Evolutionary conservation across 2,797 vertebrate species (phyloP).

Genomic region (Pipistrellus pipistrellus): DNA sequence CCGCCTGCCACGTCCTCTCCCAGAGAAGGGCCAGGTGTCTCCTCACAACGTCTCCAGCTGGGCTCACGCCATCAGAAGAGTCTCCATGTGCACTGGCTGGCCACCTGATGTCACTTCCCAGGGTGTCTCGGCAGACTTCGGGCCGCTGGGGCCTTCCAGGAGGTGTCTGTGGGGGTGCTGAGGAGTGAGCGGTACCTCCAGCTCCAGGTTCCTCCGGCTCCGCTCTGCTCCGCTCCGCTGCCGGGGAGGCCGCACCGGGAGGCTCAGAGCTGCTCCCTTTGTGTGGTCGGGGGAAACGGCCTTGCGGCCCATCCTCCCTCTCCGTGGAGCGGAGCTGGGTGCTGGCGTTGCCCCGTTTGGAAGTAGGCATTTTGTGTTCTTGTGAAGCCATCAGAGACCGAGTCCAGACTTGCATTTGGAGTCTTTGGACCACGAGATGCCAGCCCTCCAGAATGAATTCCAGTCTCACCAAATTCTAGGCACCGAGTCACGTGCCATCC

Average conservation of each 20-base stretch:
- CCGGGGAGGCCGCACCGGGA: background rate
- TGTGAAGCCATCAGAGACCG: background rate
- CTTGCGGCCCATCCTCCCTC: background rate
- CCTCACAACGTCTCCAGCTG: background rate
- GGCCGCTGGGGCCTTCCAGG: background rate
- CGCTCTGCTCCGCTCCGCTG: background rate
- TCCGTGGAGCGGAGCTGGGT: background rate
- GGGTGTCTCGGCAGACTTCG: background rate
- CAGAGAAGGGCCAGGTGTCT: background rate
- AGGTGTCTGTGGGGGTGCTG: background rate
- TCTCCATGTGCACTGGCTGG: background rate
- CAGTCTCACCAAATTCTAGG: background rate
- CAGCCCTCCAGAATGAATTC: background rate
- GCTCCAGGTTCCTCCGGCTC: background rate
- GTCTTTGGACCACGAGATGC: background rate
- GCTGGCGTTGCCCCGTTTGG: background rate
- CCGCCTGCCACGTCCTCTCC: background rate
- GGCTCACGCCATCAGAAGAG: background rate
- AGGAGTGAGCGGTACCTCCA: background rate
- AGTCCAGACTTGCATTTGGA: background rate
- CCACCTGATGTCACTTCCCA: background rate
- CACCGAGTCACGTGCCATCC: background rate
- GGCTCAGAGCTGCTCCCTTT: background rate
- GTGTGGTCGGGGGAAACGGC: background rate
- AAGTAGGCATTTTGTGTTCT: background rate